Conservation (phyloP, 2,888 invertebrate species). For the Rhagium mordax region DNA sequence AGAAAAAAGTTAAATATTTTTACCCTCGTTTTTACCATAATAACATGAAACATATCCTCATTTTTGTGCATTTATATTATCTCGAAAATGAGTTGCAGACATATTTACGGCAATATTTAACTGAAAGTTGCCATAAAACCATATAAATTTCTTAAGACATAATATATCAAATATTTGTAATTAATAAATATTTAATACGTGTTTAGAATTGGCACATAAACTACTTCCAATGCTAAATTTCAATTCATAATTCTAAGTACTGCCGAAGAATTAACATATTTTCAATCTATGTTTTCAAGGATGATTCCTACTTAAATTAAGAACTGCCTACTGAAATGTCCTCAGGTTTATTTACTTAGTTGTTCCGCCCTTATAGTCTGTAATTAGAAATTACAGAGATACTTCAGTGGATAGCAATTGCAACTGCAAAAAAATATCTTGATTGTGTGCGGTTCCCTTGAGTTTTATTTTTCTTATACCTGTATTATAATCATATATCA, state of each 20-base stretch:
- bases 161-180: no score
- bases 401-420: not conserved
- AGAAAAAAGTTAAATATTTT: no score
- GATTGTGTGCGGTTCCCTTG: not conserved
- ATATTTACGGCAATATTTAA: not conserved
- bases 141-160: not conserved
- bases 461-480: not conserved
- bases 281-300: not conserved
- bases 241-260: not conserved
- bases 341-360: not conserved
- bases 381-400: not conserved
- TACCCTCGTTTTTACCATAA: no score
- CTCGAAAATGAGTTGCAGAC: not conserved
- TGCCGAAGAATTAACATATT: not conserved
- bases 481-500: no score
- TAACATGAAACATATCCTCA: no score
- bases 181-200: no score
- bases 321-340: not conserved
- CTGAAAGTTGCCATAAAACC: not conserved
- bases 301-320: not conserved
- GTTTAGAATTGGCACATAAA: no score
- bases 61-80: no score
- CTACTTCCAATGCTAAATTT: no score
- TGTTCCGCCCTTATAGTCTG: not conserved
- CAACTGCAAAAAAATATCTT: not conserved